Base-by-base conservation (phyloP, 2,888 invertebrate species). In the Tineola bisselliella region DNA sequence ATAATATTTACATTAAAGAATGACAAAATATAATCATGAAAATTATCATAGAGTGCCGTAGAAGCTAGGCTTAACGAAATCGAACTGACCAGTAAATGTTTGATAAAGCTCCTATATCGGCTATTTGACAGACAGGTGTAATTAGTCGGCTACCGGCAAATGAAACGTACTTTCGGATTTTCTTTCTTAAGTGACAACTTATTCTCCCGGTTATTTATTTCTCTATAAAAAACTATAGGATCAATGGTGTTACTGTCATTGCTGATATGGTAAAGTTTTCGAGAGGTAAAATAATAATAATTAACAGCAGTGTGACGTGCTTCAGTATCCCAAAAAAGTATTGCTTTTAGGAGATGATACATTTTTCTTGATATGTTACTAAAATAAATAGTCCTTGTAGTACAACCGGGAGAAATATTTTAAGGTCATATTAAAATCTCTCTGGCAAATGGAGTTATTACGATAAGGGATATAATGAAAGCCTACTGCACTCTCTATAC, bases 51-150 rank as follows among this genome's bases (percentile, higher is more conserved):
- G 33, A 13, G 17, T 25, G 6, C 58, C 13, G 12, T 58, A 58
- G 33, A 56, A 19, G 18, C 25, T 15, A 8, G 30, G n/a, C 56
- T 58, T 33, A 33, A 17, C 58, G 31, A 33, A 58, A 33, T 58
- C 33, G 33, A 30, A 58, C n/a, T 44, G 60, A 25, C 48, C 15
- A 19, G 44, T 30, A 44, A 44, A 38, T 8, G 44, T 48, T 43
- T 48, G 64, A 64, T 64, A 66, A 61, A 59, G 61, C 63, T 17
- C 10, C 44, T 61, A 33, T 63, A 67, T 60, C 60, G 66, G 19
- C 12, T 61, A 64, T 74, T 77, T 83, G 84, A 84, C 73, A 69
- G 84, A 77, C 84, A 82, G 79, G 75, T 80, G 78, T 81, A 83
- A 82, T 84, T 84, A 86, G 77, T 74, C 70, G 38, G 30, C 60